These are phyloP conservation scores for Odontomyia ornata DNA, from an alignment of 2,888 invertebrate genomes.

Conservation along the genomic window DNA sequence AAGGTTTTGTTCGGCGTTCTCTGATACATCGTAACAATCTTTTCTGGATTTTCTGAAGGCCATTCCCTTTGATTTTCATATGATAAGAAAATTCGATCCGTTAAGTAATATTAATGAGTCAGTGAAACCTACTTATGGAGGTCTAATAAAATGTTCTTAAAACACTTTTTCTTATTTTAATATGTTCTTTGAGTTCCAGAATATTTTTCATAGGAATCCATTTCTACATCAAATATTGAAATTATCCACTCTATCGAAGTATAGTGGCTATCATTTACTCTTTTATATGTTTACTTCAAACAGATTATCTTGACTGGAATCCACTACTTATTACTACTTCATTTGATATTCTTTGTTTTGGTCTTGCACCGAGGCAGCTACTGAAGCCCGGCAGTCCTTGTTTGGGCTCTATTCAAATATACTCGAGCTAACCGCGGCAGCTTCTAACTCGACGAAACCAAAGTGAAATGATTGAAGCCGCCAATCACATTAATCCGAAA, in stretches of 20 bases:
- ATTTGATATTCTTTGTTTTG: constrained; percentile 3
- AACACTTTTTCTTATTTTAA: too few species aligned
- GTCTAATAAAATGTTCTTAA: too few species aligned
- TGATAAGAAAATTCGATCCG: too few species aligned
- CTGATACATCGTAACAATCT: too few species aligned
- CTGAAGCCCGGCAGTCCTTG: constrained; percentile 22
- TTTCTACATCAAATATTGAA: not conserved
- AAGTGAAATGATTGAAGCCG: constrained; percentile 15
- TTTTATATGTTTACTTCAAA: not conserved
- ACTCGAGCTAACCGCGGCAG: not conserved
- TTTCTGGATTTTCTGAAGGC: too few species aligned
- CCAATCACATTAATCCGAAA: constrained; percentile 10
- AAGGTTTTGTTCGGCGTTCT: too few species aligned
- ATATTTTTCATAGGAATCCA: not conserved
- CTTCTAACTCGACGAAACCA: not conserved
- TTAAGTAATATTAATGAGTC: too few species aligned
- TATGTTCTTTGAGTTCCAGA: too few species aligned
- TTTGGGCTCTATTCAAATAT: constrained; percentile 8
- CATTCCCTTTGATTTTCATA: too few species aligned
- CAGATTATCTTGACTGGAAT: constrained; percentile 23
- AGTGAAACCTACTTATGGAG: too few species aligned
- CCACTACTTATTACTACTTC: constrained; percentile 27
- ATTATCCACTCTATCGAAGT: too few species aligned
- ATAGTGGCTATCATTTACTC: not conserved
- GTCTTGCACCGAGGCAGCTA: constrained; percentile 8